Evolutionary conservation across 2,888 invertebrate species (phyloP).

Genomic region (Noctua pronuba): DNA sequence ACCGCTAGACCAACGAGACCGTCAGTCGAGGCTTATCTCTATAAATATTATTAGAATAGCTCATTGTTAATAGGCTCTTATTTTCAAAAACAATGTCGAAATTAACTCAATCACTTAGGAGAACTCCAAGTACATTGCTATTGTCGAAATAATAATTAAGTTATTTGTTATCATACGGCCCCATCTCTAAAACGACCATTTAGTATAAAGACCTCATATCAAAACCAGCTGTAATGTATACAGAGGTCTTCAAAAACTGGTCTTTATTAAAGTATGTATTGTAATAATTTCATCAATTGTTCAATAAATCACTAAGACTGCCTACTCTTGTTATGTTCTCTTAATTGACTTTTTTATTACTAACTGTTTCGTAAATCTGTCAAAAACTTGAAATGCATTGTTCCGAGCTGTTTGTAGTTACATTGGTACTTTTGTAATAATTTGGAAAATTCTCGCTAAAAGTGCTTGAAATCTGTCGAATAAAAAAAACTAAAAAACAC

Average conservation of each 20-base stretch:
- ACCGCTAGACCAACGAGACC: too few relatives aligned
- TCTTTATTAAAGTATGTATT: constrained; percentile 59
- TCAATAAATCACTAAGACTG: constrained; percentile 69
- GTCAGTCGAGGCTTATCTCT: not conserved
- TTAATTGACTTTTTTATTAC: constrained; percentile 57
- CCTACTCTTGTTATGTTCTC: constrained; percentile 56
- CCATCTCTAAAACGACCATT: constrained; percentile 75
- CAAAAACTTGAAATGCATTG: constrained; percentile 33
- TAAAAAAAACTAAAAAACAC: too few relatives aligned
- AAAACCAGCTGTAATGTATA: constrained; percentile 28
- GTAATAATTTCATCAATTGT: constrained; percentile 71
- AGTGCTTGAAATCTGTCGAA: too few relatives aligned
- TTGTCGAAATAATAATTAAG: constrained; percentile 86
- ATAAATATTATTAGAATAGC: not conserved
- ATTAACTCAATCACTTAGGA: constrained; percentile 62
- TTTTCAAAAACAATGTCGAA: constrained; percentile 62
- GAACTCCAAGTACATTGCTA: constrained; percentile 71
- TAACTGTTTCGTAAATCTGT: constrained; percentile 50
- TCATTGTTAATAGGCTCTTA: not conserved
- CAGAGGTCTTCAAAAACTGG: constrained; percentile 70
- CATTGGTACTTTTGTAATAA: not conserved
- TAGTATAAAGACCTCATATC: constrained; percentile 62
- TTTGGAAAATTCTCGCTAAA: too few relatives aligned
- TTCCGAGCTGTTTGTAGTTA: constrained; percentile 26
- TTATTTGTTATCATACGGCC: constrained; percentile 82